These are phyloP conservation scores for Dicyrtoma fusca DNA, from an alignment of 2,888 invertebrate species.

Conservation along the genomic window DNA sequence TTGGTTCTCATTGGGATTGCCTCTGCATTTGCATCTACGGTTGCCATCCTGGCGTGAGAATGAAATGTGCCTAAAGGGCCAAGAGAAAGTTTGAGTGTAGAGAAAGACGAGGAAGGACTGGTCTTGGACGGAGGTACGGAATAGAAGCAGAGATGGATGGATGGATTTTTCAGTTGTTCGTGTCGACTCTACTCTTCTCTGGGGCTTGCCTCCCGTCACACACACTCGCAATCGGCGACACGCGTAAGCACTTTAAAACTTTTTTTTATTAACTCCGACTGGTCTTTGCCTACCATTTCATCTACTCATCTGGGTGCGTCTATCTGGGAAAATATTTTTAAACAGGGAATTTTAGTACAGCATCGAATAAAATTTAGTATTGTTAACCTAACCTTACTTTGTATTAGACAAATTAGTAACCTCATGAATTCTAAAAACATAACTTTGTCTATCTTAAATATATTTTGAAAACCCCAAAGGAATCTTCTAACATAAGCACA, in stretches of 20 bases:
- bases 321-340: not conserved
- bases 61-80: conserved; percentile 50
- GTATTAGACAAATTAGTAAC: too few relatives aligned
- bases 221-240: conserved; percentile 53
- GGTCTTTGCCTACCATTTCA: not conserved
- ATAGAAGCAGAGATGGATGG: conserved; percentile 48
- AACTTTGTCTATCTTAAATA: not conserved
- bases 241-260: conserved; percentile 56
- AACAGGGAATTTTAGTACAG: too few relatives aligned
- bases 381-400: too few relatives aligned
- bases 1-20: not conserved
- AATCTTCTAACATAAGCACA: too few relatives aligned
- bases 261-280: conserved; percentile 23
- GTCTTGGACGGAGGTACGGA: not conserved
- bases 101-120: not conserved
- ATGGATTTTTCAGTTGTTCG: conserved; percentile 48
- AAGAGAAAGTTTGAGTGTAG: not conserved
- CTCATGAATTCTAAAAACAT: too few relatives aligned
- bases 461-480: too few relatives aligned
- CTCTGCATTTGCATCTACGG: conserved; percentile 1
- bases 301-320: not conserved
- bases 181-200: conserved; percentile 47
- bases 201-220: conserved; percentile 47
- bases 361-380: too few relatives aligned
- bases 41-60: not conserved